Conservation (phyloP, 1,140 invertebrate species). For the Manduca sexta region DNA sequence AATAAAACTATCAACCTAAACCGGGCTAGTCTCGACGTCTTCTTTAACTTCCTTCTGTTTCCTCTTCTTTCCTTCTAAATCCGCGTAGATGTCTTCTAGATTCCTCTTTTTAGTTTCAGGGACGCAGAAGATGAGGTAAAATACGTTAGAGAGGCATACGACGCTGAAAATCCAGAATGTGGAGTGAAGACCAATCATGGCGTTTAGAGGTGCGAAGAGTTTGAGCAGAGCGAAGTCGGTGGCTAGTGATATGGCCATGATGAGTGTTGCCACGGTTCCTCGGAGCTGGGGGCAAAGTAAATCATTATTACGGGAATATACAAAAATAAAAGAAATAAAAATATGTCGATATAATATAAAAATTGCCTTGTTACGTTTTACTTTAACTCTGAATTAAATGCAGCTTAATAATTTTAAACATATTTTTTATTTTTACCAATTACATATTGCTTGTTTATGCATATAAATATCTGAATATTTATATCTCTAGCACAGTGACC, state of each 20-base stretch:
- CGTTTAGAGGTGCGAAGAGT: constrained; percentile 66
- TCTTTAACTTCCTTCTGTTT: constrained; percentile 24
- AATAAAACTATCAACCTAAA: constrained; percentile 15
- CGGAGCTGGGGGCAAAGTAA: constrained; percentile 54
- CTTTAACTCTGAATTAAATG: too few relatives aligned
- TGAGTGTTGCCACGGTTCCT: constrained; percentile 58
- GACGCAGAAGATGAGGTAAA: constrained; percentile 78
- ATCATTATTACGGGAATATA: too few relatives aligned
- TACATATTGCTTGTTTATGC: too few relatives aligned
- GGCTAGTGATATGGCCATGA: constrained; percentile 59
- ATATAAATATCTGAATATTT: too few relatives aligned
- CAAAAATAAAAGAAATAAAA: too few relatives aligned
- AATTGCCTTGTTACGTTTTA: too few relatives aligned
- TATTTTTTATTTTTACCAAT: too few relatives aligned
- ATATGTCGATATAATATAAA: too few relatives aligned
- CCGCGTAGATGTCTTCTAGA: constrained; percentile 79
- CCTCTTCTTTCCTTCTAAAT: constrained; percentile 48
- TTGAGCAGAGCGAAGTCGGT: constrained; percentile 62
- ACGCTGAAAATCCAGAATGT: constrained; percentile 81
- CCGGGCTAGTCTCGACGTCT: constrained; percentile 42
- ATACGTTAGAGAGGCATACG: constrained; percentile 74
- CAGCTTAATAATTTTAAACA: too few relatives aligned
- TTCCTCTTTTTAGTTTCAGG: constrained; percentile 84
- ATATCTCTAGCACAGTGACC: too few relatives aligned
- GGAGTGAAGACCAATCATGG: constrained; percentile 74